These are phyloP conservation scores for Eulemur rubriventer DNA, from an alignment of 2,797 vertebrate species.

Conservation along the genomic window DNA sequence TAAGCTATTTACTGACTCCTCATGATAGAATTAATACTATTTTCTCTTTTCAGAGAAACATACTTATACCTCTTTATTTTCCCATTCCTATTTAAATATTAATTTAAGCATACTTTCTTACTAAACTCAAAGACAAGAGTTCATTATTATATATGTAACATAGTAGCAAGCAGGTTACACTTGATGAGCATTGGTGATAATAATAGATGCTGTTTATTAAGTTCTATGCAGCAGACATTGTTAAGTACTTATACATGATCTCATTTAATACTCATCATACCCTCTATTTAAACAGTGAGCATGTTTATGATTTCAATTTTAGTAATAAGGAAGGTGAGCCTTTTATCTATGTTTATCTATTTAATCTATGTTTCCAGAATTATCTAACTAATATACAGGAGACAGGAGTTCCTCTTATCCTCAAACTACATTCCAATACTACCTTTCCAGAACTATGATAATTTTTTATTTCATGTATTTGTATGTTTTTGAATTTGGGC, in stretches of 20 bases:
- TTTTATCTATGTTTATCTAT: no score
- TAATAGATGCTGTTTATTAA: background rate
- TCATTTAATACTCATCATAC: background rate
- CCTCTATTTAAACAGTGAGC: background rate
- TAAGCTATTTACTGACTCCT: background rate
- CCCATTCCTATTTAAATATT: background rate
- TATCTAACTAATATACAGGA: background rate
- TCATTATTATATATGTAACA: background rate
- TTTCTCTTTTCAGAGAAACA: background rate
- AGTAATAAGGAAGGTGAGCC: background rate
- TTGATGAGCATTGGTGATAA: background rate
- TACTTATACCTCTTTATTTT: background rate
- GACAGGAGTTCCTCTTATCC: background rate
- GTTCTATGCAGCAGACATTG: background rate
- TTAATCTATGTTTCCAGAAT: background rate
- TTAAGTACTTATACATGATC: background rate
- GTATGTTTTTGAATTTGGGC: background rate
- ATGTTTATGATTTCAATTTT: background rate
- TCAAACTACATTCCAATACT: background rate
- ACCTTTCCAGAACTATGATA: background rate
- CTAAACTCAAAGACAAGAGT: background rate
- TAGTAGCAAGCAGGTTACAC: background rate
- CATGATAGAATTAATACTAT: background rate
- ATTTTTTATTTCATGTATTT: background rate
- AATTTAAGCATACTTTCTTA: background rate